Conservation (phyloP, 2,888 invertebrate species). For the Acleris literana region DNA sequence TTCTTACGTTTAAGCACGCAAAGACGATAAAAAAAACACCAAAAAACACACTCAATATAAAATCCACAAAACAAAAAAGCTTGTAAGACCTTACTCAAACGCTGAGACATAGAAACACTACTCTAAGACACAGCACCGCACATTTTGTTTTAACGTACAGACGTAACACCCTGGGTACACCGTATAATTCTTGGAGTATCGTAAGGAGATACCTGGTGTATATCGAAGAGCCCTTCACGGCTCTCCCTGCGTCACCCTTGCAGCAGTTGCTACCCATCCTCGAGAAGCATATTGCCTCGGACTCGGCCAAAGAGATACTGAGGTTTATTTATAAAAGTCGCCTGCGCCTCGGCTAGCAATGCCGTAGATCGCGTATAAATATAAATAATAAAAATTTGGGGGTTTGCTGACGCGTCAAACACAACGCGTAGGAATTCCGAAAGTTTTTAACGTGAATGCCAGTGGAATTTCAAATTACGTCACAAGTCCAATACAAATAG, state of each 20-base stretch:
- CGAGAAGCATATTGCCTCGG: slow-evolving; percentile 70
- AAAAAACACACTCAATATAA: not conserved
- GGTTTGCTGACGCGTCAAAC: no score
- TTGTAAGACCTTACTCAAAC: not conserved
- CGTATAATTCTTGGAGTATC: slow-evolving; percentile 63
- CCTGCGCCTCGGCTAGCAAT: not conserved
- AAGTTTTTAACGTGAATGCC: not conserved
- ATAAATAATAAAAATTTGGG: not conserved
- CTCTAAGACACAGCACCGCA: slow-evolving; percentile 46
- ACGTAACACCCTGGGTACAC: slow-evolving; percentile 69
- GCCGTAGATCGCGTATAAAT: not conserved
- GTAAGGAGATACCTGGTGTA: slow-evolving; percentile 79
- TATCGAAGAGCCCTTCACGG: slow-evolving; percentile 74
- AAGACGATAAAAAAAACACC: no score
- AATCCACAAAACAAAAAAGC: not conserved
- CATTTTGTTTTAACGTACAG: slow-evolving; percentile 60
- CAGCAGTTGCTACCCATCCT: slow-evolving; percentile 85
- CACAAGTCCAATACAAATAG: no score
- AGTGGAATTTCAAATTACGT: no score
- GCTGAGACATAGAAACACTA: slow-evolving; percentile 44
- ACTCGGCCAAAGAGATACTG: slow-evolving; percentile 68
- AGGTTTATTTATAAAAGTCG: slow-evolving; percentile 66
- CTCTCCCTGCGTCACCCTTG: slow-evolving; percentile 80
- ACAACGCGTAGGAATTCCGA: not conserved
- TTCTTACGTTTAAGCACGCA: no score